Percentiles rank a stretch among this genome's conserved stretches.
Evolutionary conservation across 2,888 invertebrate species (phyloP).

Genomic region (Oligia fasciuncula): DNA sequence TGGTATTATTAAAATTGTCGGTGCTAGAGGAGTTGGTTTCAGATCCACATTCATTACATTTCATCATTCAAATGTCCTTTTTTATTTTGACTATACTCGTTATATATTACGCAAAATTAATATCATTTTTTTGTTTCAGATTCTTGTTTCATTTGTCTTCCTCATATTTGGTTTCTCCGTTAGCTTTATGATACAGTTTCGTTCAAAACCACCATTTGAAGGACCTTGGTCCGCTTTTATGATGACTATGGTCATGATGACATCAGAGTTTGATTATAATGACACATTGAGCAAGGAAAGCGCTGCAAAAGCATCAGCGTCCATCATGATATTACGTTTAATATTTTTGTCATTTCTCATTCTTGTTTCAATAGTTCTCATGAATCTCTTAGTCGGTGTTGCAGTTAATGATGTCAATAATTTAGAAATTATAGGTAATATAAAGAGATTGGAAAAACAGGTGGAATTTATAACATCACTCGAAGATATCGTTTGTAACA

Average conservation of each 20-base stretch:
- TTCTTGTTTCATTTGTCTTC: conserved; percentile 68
- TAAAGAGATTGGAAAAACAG: conserved; percentile 87
- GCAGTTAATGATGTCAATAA: conserved; percentile 90
- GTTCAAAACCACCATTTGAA: conserved; percentile 83
- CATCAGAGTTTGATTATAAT: conserved; percentile 89
- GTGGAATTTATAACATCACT: conserved; percentile 83
- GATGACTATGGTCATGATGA: conserved; percentile 90
- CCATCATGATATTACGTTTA: conserved; percentile 81
- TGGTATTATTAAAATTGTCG: not conserved
- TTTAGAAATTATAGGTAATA: conserved; percentile 88
- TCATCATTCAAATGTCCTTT: too few relatives aligned
- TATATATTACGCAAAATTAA: not conserved
- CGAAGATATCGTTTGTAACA: conserved; percentile 60
- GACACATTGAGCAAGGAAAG: conserved; percentile 78
- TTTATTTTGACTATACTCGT: not conserved
- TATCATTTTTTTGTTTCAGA: not conserved
- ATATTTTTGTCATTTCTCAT: conserved; percentile 88
- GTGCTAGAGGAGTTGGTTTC: too few relatives aligned
- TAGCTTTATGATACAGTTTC: conserved; percentile 89
- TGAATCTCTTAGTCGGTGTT: conserved; percentile 90
- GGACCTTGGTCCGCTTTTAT: conserved; percentile 86
- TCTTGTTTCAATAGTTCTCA: conserved; percentile 88
- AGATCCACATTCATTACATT: not conserved
- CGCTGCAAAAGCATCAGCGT: conserved; percentile 74
- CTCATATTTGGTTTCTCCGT: conserved; percentile 89